Evolutionary conservation across 2,888 invertebrate species (phyloP).

Genomic region (Cordilura impudica): DNA sequence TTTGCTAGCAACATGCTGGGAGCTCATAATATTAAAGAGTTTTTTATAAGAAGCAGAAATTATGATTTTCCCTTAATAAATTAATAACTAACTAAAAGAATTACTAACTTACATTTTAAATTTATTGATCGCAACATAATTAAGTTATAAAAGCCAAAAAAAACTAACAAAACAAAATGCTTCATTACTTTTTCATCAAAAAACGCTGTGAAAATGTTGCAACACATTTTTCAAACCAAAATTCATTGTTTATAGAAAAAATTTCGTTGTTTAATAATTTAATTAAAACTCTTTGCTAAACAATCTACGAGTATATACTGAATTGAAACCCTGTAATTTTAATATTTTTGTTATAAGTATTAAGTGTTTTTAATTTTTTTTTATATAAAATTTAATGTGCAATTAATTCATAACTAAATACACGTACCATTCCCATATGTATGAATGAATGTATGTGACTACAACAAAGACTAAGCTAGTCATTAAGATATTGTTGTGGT

Average conservation of each 20-base stretch:
- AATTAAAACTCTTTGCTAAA: constrained; percentile 10
- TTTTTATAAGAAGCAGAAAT: too few relatives aligned
- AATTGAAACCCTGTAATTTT: constrained; percentile 9
- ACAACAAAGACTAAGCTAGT: not conserved
- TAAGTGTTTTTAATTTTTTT: not conserved
- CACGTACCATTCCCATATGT: too few relatives aligned
- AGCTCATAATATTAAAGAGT: too few relatives aligned
- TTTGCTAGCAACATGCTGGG: too few relatives aligned
- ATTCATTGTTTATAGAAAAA: constrained; percentile 48
- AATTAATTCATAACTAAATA: constrained; percentile 55
- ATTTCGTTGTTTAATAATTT: constrained; percentile 38
- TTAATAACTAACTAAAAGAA: too few relatives aligned
- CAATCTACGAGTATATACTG: not conserved
- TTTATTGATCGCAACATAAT: constrained; percentile 47
- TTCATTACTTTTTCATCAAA: constrained; percentile 43
- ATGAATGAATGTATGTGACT: not conserved
- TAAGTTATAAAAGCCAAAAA: constrained; percentile 49
- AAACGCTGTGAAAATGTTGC: constrained; percentile 53
- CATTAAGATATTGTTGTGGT: not conserved
- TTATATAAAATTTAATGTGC: constrained; percentile 42
- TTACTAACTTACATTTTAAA: constrained; percentile 6
- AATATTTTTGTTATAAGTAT: constrained; percentile 11
- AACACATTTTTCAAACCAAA: constrained; percentile 66
- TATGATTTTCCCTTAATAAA: too few relatives aligned
- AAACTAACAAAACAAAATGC: constrained; percentile 62